These are phyloP conservation scores for Drosophila testacea DNA, from an alignment of 2,888 invertebrate genomes.

Conservation along the genomic window DNA sequence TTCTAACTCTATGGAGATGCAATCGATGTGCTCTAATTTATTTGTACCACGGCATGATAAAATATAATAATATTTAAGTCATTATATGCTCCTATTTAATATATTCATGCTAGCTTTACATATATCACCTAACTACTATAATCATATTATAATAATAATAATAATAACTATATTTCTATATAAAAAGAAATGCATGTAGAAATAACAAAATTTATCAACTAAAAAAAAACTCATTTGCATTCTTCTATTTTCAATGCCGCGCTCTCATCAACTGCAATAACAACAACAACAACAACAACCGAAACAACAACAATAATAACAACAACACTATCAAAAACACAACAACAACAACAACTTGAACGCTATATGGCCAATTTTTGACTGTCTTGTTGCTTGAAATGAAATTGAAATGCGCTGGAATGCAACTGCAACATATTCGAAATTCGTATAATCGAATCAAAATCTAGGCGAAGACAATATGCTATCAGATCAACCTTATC, in stretches of 20 bases:
- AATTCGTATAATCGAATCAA: conserved; percentile 30
- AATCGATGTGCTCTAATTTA: conserved; percentile 25
- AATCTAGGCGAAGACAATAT: conserved; percentile 94
- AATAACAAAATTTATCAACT: conserved; percentile 65
- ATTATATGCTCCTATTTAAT: conserved; percentile 38
- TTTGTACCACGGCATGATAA: conserved; percentile 44
- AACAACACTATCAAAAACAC: conserved; percentile 36
- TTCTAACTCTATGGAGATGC: background rate
- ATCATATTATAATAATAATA: conserved; percentile 22
- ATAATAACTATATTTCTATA: conserved; percentile 41
- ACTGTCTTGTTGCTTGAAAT: conserved; percentile 67
- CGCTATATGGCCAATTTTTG: conserved; percentile 61
- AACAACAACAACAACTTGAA: conserved; percentile 48
- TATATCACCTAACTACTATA: conserved; percentile 53
- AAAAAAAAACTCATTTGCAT: conserved; percentile 78
- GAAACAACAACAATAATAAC: conserved; percentile 36
- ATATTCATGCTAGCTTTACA: conserved; percentile 58
- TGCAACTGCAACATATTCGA: conserved; percentile 58
- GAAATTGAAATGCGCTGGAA: conserved; percentile 68
- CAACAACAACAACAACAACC: conserved; percentile 31
- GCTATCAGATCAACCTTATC: conserved; percentile 95
- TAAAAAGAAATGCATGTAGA: conserved; percentile 57
- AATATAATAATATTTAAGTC: conserved; percentile 32
- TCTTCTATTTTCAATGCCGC: conserved; percentile 80
- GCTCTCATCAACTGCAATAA: conserved; percentile 71